phyloP scores from a whole-genome alignment of 2,113 vertebrate genomes.

The Megaceryle maxima region DNA sequence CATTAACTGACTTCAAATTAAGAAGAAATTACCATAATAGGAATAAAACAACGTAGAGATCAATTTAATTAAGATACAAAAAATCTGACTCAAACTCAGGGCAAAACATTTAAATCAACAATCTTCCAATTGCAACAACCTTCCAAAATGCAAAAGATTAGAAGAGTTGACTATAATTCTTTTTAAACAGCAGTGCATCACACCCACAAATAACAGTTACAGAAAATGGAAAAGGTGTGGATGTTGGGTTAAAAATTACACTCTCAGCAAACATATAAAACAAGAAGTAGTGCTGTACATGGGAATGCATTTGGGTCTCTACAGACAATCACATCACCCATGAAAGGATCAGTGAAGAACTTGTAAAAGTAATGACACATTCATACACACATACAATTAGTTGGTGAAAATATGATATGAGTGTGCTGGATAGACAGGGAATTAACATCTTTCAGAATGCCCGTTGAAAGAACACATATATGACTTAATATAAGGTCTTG shows the following conservation, averaged over 20 bases:
- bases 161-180: background rate
- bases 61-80: background rate
- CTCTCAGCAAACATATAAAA: background rate
- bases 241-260: background rate
- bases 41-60: background rate
- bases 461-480: background rate
- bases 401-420: background rate
- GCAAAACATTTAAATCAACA: background rate
- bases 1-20: background rate
- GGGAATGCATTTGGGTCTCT: accelerated
- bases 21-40: background rate
- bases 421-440: background rate
- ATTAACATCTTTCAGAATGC: background rate
- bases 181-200: background rate
- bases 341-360: background rate
- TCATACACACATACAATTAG: background rate
- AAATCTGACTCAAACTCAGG: background rate
- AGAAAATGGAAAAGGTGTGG: background rate
- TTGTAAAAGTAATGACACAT: background rate
- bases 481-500: background rate
- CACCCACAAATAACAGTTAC: background rate
- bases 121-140: background rate
- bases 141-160: background rate
- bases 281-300: background rate
- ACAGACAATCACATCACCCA: background rate